phyloP scores from a whole-genome alignment of 1,140 invertebrate genomes.

The Hermatobates lingyangjiaoensis region DNA sequence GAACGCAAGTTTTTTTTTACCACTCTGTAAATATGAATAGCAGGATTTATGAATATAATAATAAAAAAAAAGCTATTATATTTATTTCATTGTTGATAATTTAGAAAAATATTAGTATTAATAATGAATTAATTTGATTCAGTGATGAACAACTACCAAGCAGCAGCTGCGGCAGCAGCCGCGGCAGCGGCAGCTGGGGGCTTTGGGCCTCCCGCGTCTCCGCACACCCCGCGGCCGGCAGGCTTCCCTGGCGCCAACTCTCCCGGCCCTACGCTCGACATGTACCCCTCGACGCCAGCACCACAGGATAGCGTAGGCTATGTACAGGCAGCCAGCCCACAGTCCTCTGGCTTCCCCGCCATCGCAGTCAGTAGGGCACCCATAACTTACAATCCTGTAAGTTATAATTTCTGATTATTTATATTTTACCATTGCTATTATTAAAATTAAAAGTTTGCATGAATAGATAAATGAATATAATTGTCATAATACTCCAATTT shows the following conservation, averaged over 20 bases:
- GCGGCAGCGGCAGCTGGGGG: slow-evolving; percentile 46
- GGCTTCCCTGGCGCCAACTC: slow-evolving; percentile 43
- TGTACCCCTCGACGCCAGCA: slow-evolving; percentile 55
- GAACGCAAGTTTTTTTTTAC: no score
- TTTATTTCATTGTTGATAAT: no score
- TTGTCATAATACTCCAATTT: background rate
- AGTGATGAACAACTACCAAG: slow-evolving; percentile 92
- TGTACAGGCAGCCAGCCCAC: slow-evolving; percentile 79
- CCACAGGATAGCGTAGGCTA: slow-evolving; percentile 55
- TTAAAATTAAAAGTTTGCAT: background rate
- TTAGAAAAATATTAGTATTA: no score
- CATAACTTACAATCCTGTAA: slow-evolving; percentile 76
- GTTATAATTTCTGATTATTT: slow-evolving; percentile 21
- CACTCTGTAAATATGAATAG: no score
- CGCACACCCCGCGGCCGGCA: slow-evolving; percentile 28
- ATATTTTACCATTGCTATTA: background rate
- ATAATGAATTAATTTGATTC: no score
- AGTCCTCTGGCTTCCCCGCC: slow-evolving; percentile 67
- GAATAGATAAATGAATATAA: background rate
- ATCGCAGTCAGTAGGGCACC: slow-evolving; percentile 75
- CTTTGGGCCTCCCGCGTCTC: slow-evolving; percentile 50
- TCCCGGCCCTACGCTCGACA: slow-evolving; percentile 72
- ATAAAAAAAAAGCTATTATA: no score
- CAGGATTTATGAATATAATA: no score
- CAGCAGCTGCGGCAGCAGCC: slow-evolving; percentile 32